Percentiles rank a stretch among this genome's conserved stretches.
Evolutionary conservation across 2,797 vertebrate species (phyloP).

Genomic region (Telmatherina bonti): DNA sequence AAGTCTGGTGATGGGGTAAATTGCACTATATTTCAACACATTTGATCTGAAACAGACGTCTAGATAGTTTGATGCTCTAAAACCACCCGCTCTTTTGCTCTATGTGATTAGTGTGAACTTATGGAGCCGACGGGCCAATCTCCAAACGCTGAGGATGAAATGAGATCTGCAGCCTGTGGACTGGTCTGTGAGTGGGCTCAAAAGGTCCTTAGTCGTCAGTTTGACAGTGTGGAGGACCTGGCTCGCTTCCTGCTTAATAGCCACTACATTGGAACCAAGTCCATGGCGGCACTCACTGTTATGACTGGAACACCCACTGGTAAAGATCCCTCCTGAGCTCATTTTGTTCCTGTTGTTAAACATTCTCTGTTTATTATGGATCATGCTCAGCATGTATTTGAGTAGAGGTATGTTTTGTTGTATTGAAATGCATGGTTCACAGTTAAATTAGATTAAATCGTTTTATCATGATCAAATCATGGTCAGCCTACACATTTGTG

Average conservation of each 20-base stretch:
- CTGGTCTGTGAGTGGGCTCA: slow-evolving; percentile 99
- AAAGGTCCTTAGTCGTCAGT: slow-evolving; percentile 97
- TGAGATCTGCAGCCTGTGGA: slow-evolving; percentile 94
- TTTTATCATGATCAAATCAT: neutral
- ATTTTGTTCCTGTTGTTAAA: slow-evolving; percentile 1
- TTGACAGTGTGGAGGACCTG: slow-evolving; percentile 95
- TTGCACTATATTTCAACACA: neutral
- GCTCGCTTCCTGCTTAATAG: slow-evolving; percentile 98
- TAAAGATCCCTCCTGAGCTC: slow-evolving; percentile 58
- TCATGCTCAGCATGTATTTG: neutral
- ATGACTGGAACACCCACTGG: slow-evolving; percentile 98
- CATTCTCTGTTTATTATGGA: neutral
- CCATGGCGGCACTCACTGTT: slow-evolving; percentile 96
- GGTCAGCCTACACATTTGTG: neutral
- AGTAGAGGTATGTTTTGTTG: neutral
- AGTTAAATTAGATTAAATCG: neutral
- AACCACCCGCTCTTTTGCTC: slow-evolving; percentile 21
- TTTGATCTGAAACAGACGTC: neutral
- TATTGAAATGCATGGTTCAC: neutral
- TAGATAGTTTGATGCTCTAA: neutral
- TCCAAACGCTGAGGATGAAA: slow-evolving; percentile 94
- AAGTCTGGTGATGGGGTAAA: slow-evolving; percentile 96
- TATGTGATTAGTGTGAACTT: slow-evolving; percentile 88
- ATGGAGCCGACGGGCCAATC: slow-evolving; percentile 92
- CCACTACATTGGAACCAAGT: slow-evolving; percentile 98